Evolutionary conservation across 1,140 invertebrate species (phyloP).

Genomic region (Drosophila pachea): DNA sequence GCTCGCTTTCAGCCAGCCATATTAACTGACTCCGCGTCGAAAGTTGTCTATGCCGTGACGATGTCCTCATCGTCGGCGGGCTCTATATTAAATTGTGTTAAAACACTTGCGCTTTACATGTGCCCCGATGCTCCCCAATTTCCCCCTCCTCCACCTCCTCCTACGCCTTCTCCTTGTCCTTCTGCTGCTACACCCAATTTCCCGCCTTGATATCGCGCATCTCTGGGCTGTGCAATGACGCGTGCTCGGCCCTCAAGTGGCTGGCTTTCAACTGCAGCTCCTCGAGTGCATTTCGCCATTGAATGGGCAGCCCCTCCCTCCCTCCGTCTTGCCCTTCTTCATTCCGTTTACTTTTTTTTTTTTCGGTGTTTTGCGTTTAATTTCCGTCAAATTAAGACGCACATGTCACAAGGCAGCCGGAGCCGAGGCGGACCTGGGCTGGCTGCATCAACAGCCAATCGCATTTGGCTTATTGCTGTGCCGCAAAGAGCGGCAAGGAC

Average conservation of each 20-base stretch:
- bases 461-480: constrained; percentile 28
- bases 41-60: constrained; percentile 48
- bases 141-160: constrained; percentile 8
- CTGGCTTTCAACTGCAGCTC: constrained; percentile 41
- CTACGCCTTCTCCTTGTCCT: neutral
- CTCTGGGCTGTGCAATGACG: constrained; percentile 50
- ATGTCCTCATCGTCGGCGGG: constrained; percentile 36
- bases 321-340: too few species aligned
- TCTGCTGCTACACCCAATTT: neutral
- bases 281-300: constrained; percentile 5
- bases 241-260: constrained; percentile 55
- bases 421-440: too few species aligned
- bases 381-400: constrained; percentile 67
- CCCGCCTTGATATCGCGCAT: constrained; percentile 1
- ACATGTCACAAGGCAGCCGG: constrained; percentile 28
- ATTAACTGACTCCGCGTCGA: constrained; percentile 63
- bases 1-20: constrained; percentile 35
- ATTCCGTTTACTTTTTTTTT: constrained; percentile 17
- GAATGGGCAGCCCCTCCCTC: too few species aligned
- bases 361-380: constrained; percentile 45
- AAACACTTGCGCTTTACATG: constrained; percentile 72
- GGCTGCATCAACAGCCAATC: constrained; percentile 7
- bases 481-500: constrained; percentile 1
- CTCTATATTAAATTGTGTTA: constrained; percentile 73
- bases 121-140: constrained; percentile 6